Percentiles rank a stretch among this genome's conserved stretches.
These are phyloP conservation scores for Pristionchus exspectatus DNA, from an alignment of 2,888 invertebrate genomes.

Conservation along the genomic window DNA sequence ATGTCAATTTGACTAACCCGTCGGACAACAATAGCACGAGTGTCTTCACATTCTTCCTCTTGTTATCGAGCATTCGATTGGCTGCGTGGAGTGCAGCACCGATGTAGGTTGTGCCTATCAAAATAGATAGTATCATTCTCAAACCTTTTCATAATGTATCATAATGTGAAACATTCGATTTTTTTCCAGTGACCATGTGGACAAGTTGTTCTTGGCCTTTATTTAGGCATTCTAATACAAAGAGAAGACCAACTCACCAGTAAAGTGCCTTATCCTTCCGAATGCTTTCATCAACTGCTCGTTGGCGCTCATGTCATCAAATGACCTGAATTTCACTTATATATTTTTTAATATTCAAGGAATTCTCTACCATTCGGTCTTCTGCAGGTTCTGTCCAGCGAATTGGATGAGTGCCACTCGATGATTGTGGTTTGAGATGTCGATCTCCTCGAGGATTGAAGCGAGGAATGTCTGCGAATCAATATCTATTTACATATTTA, in stretches of 20 bases:
- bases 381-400: slow-evolving; percentile 75
- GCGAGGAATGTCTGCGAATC: slow-evolving; percentile 61
- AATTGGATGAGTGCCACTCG: slow-evolving; percentile 77
- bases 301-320: slow-evolving; percentile 65
- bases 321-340: slow-evolving; percentile 56
- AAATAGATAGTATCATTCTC: not conserved
- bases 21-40: slow-evolving; percentile 75
- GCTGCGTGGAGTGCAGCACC: slow-evolving; percentile 74
- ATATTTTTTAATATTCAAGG: slow-evolving; percentile 59
- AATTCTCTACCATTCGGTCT: slow-evolving; percentile 72
- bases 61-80: slow-evolving; percentile 66
- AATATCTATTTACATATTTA: no score
- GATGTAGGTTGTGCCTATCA: slow-evolving; percentile 76
- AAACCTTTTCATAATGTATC: not conserved
- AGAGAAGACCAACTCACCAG: slow-evolving; percentile 59
- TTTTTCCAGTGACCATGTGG: not conserved
- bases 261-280: slow-evolving; percentile 68
- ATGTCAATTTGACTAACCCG: slow-evolving; percentile 62
- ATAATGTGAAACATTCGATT: not conserved
- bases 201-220: not conserved
- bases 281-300: slow-evolving; percentile 72
- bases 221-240: not conserved
- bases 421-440: slow-evolving; percentile 60
- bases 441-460: slow-evolving; percentile 63
- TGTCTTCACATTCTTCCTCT: slow-evolving; percentile 70